Base-by-base conservation (phyloP, 1,140 invertebrate species). In the Hirudo medicinalis region DNA sequence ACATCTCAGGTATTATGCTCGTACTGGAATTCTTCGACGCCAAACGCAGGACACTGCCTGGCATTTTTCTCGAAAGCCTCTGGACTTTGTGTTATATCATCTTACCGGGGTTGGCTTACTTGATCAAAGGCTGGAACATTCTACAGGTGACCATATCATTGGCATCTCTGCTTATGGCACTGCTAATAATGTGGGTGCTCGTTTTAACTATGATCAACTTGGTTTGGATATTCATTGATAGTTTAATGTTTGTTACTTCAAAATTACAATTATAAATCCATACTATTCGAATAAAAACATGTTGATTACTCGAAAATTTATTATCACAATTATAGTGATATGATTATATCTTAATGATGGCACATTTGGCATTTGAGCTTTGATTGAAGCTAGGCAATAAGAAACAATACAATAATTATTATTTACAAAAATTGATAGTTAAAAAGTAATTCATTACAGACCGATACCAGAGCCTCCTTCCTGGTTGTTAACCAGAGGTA, bases 11-110 rank as follows among this genome's bases (percentile, higher is more conserved):
- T 25, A 25, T 25, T 29, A 53, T 43, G 43, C 27, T 70, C 11
- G 15, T 29, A 5, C 9, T 70, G 36, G 69, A 70, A 55, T 27
- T 70, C 6, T 70, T 70, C n/a, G 69, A 70, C 25, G 22, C 69
- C 22, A 55, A 70, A 15, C 69, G 69, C 2, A n/a, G 69, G 13
- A 55, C 69, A 27, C 54, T 70, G n/a, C 20, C 43, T 25, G 69
- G 69, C 0, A 54, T 70, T 6, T 29, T 29, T 27, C 43, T 70
- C 20, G 40, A 70, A 43, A 53, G 4, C 43, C 25, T 36, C 36
- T 70, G 43, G 43, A 19, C 54, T 15, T 15, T 43, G 20, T 25
- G 0, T 53, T 70, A 70, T 53, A 27, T 22, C 15, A 2, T 27
- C 5, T 36, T 70, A 27, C 69, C 69, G 3, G 36, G 43, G 6